phyloP scores from a whole-genome alignment of 2,113 vertebrate species.

The Noturus placidus region DNA sequence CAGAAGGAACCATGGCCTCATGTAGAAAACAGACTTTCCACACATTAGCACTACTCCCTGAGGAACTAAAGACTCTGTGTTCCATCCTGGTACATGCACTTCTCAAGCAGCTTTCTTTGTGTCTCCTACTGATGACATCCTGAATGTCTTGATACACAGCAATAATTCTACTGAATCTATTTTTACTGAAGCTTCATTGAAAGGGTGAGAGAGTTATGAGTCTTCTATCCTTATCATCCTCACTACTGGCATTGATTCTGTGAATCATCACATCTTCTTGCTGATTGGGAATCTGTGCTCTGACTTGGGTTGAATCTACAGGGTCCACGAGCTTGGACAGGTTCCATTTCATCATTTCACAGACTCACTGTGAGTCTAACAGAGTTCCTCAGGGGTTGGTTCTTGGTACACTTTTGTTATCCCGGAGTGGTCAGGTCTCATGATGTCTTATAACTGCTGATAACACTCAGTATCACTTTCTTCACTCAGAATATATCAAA shows the following conservation, averaged over 20 bases:
- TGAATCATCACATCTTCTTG: background rate
- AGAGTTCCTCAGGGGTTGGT: background rate
- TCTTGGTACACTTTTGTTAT: too few species aligned
- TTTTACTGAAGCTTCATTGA: background rate
- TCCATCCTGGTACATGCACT: too few species aligned
- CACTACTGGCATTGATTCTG: background rate
- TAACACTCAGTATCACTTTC: too few species aligned
- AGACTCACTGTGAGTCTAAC: background rate
- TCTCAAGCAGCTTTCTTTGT: too few species aligned
- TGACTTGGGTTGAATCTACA: too few species aligned
- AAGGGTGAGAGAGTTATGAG: background rate
- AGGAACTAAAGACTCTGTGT: background rate
- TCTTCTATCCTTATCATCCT: background rate
- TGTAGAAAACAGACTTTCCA: background rate
- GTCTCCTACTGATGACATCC: background rate
- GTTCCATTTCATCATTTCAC: background rate
- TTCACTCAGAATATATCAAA: too few species aligned
- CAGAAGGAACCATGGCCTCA: background rate
- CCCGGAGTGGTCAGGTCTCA: too few species aligned
- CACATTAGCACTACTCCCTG: background rate
- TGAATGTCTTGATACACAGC: background rate
- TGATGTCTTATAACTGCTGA: too few species aligned
- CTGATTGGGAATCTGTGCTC: background rate
- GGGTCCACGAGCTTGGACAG: background rate
- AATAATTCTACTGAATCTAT: background rate